These are phyloP conservation scores for Dicyrtoma fusca DNA, from an alignment of 2,888 invertebrate species.

Conservation along the genomic window DNA sequence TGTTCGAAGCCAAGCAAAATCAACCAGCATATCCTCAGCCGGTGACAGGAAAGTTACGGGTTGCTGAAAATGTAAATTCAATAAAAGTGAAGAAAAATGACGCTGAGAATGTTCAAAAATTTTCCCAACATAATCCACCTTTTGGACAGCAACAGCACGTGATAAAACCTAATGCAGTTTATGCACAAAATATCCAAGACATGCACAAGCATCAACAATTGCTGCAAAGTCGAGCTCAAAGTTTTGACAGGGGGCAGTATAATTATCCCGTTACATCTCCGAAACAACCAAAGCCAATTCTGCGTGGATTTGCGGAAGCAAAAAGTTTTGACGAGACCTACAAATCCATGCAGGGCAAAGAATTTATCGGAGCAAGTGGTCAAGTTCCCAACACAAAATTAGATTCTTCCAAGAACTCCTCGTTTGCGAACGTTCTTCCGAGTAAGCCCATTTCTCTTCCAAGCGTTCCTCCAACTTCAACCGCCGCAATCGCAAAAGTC, in stretches of 20 bases:
- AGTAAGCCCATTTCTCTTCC: conserved; percentile 15
- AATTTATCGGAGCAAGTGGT: conserved; percentile 5
- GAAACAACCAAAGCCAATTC: conserved; percentile 16
- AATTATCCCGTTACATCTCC: background rate
- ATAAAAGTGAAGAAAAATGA: conserved; percentile 25
- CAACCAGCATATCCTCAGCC: conserved; percentile 20
- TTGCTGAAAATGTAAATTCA: conserved; percentile 26
- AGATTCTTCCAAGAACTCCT: conserved; percentile 26
- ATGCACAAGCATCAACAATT: background rate
- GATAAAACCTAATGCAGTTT: conserved; percentile 10
- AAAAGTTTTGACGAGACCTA: conserved; percentile 37
- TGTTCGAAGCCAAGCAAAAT: conserved; percentile 45
- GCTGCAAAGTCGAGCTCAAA: conserved; percentile 5
- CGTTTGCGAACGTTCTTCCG: conserved; percentile 28
- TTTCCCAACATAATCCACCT: conserved; percentile 14
- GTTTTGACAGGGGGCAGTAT: background rate
- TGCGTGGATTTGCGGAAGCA: background rate
- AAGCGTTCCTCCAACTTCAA: background rate
- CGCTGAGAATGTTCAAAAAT: conserved; percentile 26
- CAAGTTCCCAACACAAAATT: conserved; percentile 24
- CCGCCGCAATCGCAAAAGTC: conserved; percentile 2
- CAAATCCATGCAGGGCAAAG: background rate
- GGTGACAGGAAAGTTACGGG: conserved; percentile 20
- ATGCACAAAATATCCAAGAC: conserved; percentile 4
- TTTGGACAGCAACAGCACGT: conserved; percentile 5